These are phyloP conservation scores for Chaetophractus vellerosus DNA, from an alignment of 2,797 vertebrate genomes.

Conservation along the genomic window DNA sequence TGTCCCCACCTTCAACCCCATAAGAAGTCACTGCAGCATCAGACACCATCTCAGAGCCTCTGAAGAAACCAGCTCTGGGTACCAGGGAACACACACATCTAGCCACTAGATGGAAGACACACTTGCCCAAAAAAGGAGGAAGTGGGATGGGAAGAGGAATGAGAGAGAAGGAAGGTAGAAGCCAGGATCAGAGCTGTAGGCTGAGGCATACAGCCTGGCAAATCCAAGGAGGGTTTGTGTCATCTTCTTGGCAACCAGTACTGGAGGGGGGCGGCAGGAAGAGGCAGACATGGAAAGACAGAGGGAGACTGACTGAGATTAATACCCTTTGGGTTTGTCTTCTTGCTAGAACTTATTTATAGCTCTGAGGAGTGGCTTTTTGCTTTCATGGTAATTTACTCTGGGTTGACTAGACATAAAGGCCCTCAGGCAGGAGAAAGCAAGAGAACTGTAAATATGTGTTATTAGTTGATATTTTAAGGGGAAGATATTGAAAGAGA, in stretches of 20 bases:
- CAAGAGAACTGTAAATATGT: background rate
- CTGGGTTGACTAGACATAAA: constrained; percentile 42
- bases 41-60: background rate
- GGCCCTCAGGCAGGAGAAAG: background rate
- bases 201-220: background rate
- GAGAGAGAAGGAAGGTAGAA: background rate
- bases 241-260: constrained; percentile 21
- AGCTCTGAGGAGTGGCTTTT: constrained; percentile 48
- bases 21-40: background rate
- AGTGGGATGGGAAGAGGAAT: background rate
- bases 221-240: background rate
- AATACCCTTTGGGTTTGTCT: background rate
- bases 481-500: background rate
- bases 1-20: background rate
- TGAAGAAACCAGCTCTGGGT: background rate
- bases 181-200: background rate
- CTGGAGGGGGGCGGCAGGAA: background rate
- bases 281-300: background rate
- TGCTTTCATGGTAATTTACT: constrained; percentile 64
- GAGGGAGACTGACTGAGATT: background rate
- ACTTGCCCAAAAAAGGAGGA: constrained; percentile 21
- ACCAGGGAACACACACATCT: background rate
- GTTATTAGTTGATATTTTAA: constrained; percentile 63
- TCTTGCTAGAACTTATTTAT: constrained; percentile 60
- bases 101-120: background rate